These are phyloP conservation scores for Pristionchus mayeri DNA, from an alignment of 2,888 invertebrate genomes.

Conservation along the genomic window DNA sequence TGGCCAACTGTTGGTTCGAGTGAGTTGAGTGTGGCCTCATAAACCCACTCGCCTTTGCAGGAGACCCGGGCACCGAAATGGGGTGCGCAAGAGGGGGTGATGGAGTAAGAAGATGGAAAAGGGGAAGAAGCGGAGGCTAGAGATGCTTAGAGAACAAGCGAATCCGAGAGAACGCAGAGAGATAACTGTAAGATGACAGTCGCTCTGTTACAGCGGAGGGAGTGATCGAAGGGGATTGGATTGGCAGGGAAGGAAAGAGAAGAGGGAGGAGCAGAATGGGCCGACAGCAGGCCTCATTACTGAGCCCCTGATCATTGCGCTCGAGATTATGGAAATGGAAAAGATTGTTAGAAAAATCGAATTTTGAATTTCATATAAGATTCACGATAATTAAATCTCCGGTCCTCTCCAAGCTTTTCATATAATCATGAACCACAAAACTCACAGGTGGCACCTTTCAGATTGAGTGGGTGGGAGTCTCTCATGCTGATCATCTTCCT, in stretches of 20 bases:
- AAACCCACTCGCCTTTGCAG: not conserved
- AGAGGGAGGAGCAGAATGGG: not conserved
- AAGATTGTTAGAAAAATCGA: too few relatives aligned
- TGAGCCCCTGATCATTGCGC: constrained; percentile 9
- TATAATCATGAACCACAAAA: too few relatives aligned
- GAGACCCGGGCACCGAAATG: not conserved
- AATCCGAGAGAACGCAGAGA: not conserved
- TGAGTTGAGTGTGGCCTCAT: not conserved
- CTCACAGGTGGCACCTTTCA: not conserved
- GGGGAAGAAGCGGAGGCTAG: not conserved
- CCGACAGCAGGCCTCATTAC: not conserved
- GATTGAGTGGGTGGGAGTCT: too few relatives aligned
- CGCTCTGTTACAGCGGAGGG: constrained; percentile 27
- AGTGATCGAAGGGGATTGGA: not conserved
- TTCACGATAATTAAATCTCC: too few relatives aligned
- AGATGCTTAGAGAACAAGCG: not conserved
- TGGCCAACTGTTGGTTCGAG: not conserved
- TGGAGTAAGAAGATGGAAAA: not conserved
- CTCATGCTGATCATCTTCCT: too few relatives aligned
- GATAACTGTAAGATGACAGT: not conserved
- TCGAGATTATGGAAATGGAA: not conserved
- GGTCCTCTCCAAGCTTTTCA: not conserved
- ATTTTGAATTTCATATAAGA: too few relatives aligned
- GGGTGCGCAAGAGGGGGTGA: not conserved
- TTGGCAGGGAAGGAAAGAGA: constrained; percentile 23